A percentile compares a stretch with the other conserved stretches of the same genome.
phyloP scores from a whole-genome alignment of 2,888 invertebrate species.

The Nowickia ferox region DNA sequence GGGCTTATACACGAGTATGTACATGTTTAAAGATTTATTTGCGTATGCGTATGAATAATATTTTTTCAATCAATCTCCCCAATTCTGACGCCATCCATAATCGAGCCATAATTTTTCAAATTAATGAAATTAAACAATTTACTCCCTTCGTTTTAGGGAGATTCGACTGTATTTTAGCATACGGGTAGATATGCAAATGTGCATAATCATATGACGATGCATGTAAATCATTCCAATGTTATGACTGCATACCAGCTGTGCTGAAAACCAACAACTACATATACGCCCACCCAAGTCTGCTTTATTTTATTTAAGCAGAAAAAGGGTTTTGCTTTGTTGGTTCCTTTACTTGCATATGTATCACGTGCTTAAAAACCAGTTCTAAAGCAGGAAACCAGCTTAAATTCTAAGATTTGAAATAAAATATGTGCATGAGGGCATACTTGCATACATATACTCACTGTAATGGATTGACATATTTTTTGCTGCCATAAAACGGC shows the following conservation, averaged over 20 bases:
- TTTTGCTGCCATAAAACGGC: constrained; percentile 33
- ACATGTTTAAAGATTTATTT: constrained; percentile 9
- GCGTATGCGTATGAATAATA: not conserved
- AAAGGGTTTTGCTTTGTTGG: constrained; percentile 40
- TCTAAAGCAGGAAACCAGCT: constrained; percentile 60
- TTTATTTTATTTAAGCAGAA: constrained; percentile 8
- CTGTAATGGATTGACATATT: constrained; percentile 28
- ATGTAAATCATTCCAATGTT: constrained; percentile 44
- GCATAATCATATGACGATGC: not conserved
- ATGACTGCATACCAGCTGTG: constrained; percentile 60
- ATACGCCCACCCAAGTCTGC: constrained; percentile 57
- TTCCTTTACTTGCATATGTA: constrained; percentile 24
- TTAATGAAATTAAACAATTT: not conserved
- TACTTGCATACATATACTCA: not conserved
- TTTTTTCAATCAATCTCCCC: not conserved
- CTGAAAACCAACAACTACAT: constrained; percentile 3
- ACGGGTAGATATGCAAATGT: not conserved
- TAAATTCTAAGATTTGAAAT: constrained; percentile 49
- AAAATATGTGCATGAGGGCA: not conserved
- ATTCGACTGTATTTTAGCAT: not conserved
- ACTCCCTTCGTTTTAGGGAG: not conserved
- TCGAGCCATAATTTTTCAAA: too few relatives aligned
- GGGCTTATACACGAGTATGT: not conserved
- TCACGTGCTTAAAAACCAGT: constrained; percentile 64
- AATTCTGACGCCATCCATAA: not conserved